Percentiles rank a stretch among this genome's conserved stretches.
phyloP scores from a whole-genome alignment of 1,140 invertebrate genomes.

The Palaemon carinicauda region DNA sequence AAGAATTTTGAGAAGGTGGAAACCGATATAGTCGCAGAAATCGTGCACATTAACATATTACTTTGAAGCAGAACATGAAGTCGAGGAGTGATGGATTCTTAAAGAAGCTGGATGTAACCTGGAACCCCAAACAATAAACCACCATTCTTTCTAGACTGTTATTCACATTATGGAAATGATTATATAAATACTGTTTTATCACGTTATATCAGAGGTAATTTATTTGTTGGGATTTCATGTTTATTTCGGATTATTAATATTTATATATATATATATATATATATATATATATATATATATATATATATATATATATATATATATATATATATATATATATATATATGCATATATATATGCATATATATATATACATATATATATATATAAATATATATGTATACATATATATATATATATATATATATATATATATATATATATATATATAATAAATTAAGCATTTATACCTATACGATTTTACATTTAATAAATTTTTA shows the following conservation, averaged over 20 bases:
- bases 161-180: no score
- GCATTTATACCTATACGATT: neutral
- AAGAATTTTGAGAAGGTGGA: no score
- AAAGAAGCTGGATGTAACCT: no score
- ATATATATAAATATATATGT: neutral
- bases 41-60: no score
- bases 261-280: conserved; percentile 16
- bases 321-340: conserved; percentile 19
- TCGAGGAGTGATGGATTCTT: no score
- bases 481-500: neutral
- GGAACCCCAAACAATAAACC: no score
- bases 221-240: no score
- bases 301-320: conserved; percentile 19
- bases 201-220: no score
- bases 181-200: no score
- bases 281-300: conserved; percentile 19
- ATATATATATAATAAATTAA: neutral
- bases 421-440: conserved; percentile 19
- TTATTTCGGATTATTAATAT: neutral
- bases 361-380: neutral
- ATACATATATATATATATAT: neutral
- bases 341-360: neutral
- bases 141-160: no score
- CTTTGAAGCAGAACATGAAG: no score
- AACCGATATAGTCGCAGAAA: no score